Base-by-base conservation (phyloP, 2,888 invertebrate genomes). In the Dicyrtomina minuta region DNA sequence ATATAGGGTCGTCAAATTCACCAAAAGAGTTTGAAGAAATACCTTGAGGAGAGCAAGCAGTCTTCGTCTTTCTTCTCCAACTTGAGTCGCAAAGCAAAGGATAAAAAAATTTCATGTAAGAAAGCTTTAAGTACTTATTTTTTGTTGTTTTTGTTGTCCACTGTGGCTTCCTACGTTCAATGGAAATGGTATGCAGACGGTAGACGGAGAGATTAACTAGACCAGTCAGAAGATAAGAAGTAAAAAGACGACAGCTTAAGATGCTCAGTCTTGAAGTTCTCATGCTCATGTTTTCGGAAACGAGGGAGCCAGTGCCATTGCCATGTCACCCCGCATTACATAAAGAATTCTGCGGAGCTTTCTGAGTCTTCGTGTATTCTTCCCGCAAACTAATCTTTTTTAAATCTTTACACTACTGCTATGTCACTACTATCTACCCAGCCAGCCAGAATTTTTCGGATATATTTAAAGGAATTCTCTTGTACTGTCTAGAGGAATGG, bases 31-130 rank as follows among this genome's bases (percentile, higher is more conserved):
- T 59, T 77, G 15, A 70, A 75, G 26, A 77, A 74, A 61, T 75
- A 75, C 62, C 41, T 77, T 6, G 61, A 64, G 12, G 67, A 71
- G 33, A 73, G 53, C 22, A 72, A 75, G 59, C 72, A 71, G 24
- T 64, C 72, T 0, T 68, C 72, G 2, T 76, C 76, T 17, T 73
- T 73, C 64, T 72, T 73, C 53, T 70, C 74, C 24, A 72, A 73
- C 24, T 65, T 75, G 51, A 73, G 70, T 49, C 64, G 59, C 39
- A 67, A 67, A 51, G 24, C 46, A 24, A 66, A 66, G 46, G 66
- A 58, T 13, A 58, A 12, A 33, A 33, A 13, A 13, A 65, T 55
- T 55, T 20, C 41, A n/a, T 65, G 62, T 62, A 62, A 62, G 62
- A 17, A 59, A 17, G 22, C 24, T 41, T 5, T n/a, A 49, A 49